phyloP scores from a whole-genome alignment of 2,797 vertebrate genomes.

The Protosalanx chinensis region DNA sequence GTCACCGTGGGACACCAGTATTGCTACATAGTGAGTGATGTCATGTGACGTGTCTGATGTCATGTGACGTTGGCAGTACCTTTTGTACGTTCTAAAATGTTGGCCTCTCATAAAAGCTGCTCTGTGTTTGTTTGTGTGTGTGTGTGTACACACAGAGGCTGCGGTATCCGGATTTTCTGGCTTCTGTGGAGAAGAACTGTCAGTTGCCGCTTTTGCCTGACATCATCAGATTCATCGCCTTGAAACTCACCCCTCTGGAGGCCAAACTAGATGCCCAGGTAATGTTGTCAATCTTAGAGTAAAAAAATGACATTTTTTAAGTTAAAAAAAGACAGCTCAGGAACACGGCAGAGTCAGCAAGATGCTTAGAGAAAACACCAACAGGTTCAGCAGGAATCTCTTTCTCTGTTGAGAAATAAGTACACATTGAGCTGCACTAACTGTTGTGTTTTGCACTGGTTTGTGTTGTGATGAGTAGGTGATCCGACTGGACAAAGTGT shows the following conservation, averaged over 20 bases:
- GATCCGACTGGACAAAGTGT: constrained; percentile 30
- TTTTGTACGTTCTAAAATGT: not conserved
- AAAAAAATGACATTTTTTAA: too few species aligned
- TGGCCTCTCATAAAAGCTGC: not conserved
- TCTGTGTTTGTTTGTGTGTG: not conserved
- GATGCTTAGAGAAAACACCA: too few species aligned
- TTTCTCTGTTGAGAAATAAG: too few species aligned
- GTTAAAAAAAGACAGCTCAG: too few species aligned
- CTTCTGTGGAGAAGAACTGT: constrained; percentile 6
- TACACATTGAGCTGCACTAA: too few species aligned
- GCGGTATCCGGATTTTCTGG: constrained; percentile 11
- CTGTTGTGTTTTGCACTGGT: constrained; percentile 2
- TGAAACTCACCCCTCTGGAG: constrained; percentile 31
- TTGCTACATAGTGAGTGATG: constrained; percentile 47
- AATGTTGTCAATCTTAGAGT: not conserved
- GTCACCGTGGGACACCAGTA: constrained; percentile 35
- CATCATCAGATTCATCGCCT: constrained; percentile 7
- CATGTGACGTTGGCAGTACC: not conserved
- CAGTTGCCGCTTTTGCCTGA: not conserved
- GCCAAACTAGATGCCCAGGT: constrained; percentile 50
- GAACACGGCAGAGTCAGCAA: too few species aligned
- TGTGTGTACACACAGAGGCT: constrained; percentile 28
- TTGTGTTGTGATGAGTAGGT: constrained; percentile 37
- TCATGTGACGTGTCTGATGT: not conserved
- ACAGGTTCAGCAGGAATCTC: too few species aligned